phyloP scores from a whole-genome alignment of 2,113 vertebrate species.

The Myiagra hebetior region DNA sequence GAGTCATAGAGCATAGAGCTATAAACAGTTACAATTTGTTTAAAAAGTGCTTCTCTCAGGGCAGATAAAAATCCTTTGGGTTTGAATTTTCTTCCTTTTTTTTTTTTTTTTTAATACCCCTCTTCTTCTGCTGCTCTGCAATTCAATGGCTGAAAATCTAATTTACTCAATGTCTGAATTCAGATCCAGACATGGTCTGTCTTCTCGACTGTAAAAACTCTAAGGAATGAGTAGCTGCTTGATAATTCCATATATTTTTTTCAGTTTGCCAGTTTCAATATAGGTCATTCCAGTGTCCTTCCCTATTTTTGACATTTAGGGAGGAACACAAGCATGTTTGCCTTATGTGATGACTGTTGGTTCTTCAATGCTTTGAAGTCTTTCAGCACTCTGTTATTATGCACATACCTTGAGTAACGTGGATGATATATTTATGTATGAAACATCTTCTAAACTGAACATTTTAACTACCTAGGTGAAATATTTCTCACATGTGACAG shows the following conservation, averaged over 20 bases:
- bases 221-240: neutral
- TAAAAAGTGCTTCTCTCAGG: conserved; percentile 8
- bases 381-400: neutral
- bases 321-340: neutral
- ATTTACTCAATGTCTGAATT: neutral
- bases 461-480: neutral
- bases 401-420: neutral
- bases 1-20: neutral
- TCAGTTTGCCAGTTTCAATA: neutral
- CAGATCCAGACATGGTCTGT: neutral
- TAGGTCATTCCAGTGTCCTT: neutral
- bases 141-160: neutral
- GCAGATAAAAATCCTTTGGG: neutral
- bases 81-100: neutral
- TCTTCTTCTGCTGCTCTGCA: neutral
- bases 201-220: neutral
- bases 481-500: neutral
- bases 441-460: neutral
- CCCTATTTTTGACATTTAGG: neutral
- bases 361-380: neutral
- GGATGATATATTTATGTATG: neutral
- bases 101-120: neutral
- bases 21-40: neutral
- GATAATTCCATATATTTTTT: neutral
- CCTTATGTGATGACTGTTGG: neutral